These are phyloP conservation scores for Amphipoea lucens DNA, from an alignment of 2,888 invertebrate species.

Conservation along the genomic window DNA sequence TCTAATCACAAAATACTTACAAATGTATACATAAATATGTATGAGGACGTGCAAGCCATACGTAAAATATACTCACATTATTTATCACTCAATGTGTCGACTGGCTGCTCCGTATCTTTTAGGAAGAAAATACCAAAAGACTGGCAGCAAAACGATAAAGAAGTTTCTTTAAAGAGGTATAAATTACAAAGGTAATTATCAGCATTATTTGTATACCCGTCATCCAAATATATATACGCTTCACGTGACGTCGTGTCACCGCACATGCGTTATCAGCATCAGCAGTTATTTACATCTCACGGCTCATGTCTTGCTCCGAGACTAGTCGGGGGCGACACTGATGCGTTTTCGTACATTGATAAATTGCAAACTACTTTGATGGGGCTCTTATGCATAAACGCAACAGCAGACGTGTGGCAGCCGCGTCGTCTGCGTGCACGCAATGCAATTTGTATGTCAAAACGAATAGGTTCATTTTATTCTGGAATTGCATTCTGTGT, in stretches of 20 bases:
- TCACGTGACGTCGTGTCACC: conserved; percentile 21
- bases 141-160: conserved; percentile 5
- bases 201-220: conserved; percentile 35
- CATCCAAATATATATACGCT: conserved; percentile 5
- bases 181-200: conserved; percentile 39
- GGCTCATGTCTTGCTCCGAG: conserved; percentile 6
- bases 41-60: conserved; percentile 60
- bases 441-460: conserved; percentile 53
- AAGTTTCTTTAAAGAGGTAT: conserved; percentile 19
- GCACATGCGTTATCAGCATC: conserved; percentile 36
- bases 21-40: conserved; percentile 65
- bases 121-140: conserved; percentile 29
- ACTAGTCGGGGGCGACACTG: conserved; percentile 16
- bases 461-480: conserved; percentile 31
- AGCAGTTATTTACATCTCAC: conserved; percentile 36
- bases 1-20: conserved; percentile 67
- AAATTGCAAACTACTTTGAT: conserved; percentile 47
- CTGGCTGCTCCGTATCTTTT: conserved; percentile 50
- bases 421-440: conserved; percentile 39
- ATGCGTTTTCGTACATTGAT: conserved; percentile 42
- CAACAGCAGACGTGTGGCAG: conserved; percentile 48
- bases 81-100: conserved; percentile 68
- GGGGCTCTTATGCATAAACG: conserved; percentile 40
- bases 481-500: conserved; percentile 23
- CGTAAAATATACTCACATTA: conserved; percentile 58